These are phyloP conservation scores for Nothura maculosa DNA, from an alignment of 2,797 vertebrate genomes.

Conservation along the genomic window DNA sequence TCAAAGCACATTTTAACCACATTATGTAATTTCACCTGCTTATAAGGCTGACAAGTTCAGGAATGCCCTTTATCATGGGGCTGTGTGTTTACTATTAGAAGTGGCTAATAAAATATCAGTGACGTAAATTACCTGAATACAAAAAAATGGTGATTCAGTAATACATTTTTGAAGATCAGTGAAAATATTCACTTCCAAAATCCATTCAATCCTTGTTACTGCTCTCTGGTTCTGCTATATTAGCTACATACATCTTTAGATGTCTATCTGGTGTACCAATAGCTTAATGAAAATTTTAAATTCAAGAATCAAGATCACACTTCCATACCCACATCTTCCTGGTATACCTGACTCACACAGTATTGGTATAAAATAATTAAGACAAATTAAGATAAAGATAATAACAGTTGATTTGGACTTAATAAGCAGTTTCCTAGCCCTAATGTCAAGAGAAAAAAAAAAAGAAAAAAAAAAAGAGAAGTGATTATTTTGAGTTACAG, in stretches of 20 bases:
- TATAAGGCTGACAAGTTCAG: background rate
- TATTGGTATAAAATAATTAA: background rate
- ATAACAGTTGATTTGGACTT: background rate
- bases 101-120: background rate
- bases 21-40: background rate
- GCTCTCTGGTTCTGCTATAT: background rate
- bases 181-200: conserved; percentile 7
- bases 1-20: background rate
- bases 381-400: background rate
- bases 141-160: background rate
- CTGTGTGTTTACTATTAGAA: background rate
- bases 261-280: background rate
- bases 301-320: background rate
- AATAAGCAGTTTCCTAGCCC: background rate
- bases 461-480: background rate
- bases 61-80: background rate
- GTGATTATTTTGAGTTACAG: rapidly evolving
- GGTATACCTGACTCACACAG: background rate
- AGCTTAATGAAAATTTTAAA: background rate
- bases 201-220: background rate
- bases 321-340: background rate
- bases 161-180: background rate
- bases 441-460: background rate
- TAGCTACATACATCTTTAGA: background rate
- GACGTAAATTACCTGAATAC: background rate